Conservation (phyloP, 1,140 invertebrate genomes). For the Plodia interpunctella region DNA sequence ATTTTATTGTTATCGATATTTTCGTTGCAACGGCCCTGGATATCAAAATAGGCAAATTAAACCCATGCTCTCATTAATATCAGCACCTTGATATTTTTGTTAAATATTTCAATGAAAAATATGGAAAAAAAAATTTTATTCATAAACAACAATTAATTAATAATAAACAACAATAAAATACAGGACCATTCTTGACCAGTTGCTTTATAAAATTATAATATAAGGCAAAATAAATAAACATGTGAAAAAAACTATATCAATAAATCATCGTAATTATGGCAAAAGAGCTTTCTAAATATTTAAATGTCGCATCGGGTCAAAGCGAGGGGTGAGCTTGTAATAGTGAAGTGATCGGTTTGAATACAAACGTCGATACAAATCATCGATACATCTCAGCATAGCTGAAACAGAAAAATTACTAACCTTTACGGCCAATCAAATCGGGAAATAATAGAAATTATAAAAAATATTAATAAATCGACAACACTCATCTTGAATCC, state of each 20-base stretch:
- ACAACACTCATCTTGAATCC: no score
- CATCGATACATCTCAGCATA: constrained; percentile 13
- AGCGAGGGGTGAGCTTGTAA: constrained; percentile 15
- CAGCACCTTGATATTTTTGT: no score
- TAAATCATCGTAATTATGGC: constrained; percentile 35
- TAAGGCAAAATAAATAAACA: constrained; percentile 13
- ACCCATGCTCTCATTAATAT: no score
- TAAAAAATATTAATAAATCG: no score
- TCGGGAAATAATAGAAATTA: no score
- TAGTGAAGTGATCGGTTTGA: constrained; percentile 3
- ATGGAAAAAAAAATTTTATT: no score
- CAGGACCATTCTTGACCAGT: background rate
- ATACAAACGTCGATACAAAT: background rate
- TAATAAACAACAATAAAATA: no score
- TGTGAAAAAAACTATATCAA: constrained; percentile 21
- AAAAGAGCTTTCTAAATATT: constrained; percentile 41
- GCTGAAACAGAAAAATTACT: no score
- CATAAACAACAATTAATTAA: no score
- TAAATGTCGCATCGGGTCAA: constrained; percentile 30
- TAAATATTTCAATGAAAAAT: background rate
- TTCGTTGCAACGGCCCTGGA: no score
- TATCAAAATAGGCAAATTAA: no score
- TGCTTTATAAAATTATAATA: background rate
- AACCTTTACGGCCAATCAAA: no score
- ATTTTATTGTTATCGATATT: background rate